These are phyloP conservation scores for Salmo trutta DNA, from an alignment of 2,797 vertebrate species.

Conservation along the genomic window DNA sequence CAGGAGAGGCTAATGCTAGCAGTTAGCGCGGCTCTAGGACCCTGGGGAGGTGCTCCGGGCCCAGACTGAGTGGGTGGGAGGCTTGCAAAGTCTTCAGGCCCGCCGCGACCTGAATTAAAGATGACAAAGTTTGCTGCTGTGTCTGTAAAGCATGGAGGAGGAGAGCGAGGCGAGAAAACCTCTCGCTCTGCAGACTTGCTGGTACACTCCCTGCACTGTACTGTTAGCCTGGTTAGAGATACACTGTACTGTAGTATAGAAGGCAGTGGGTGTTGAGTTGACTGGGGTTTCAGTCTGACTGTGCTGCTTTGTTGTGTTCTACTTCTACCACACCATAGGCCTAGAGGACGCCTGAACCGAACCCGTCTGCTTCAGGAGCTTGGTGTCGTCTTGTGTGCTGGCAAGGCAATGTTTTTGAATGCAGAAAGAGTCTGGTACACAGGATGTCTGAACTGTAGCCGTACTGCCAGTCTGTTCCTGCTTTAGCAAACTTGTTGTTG, in stretches of 20 bases:
- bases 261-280: not conserved
- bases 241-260: not conserved
- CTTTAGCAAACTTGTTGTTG: not conserved
- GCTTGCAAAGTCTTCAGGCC: not conserved
- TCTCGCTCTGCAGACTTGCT: not conserved
- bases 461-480: constrained; percentile 13
- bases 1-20: not conserved
- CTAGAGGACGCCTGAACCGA: constrained; percentile 8
- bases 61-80: constrained; percentile 2
- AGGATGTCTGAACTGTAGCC: constrained; percentile 14
- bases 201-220: constrained; percentile 7
- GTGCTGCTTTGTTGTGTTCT: constrained; percentile 10
- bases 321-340: not conserved
- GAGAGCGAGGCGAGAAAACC: not conserved
- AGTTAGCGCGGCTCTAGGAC: not conserved
- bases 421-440: not conserved
- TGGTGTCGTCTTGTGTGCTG: not conserved
- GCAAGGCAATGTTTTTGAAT: not conserved
- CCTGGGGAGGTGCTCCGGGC: not conserved
- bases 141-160: constrained; percentile 4
- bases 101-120: constrained; percentile 11
- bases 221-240: constrained; percentile 9
- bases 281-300: not conserved
- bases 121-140: constrained; percentile 14
- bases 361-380: not conserved